A percentile compares a stretch with the other conserved stretches of the same genome.
Conservation (phyloP, 1,140 invertebrate species). For the Drosophila pandora region DNA sequence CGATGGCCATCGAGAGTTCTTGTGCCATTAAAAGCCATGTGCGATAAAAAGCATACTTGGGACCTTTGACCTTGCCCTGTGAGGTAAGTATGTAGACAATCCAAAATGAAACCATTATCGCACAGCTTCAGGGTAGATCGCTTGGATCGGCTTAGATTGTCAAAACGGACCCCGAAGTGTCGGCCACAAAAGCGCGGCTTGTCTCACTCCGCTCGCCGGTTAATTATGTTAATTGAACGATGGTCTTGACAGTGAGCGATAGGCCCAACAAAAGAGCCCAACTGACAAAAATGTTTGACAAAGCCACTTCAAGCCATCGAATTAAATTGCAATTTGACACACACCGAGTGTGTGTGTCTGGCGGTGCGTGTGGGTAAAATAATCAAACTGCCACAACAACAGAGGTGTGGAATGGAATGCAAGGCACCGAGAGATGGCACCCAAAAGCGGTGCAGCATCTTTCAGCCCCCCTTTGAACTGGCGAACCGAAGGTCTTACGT, state of each 20-base stretch:
- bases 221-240: constrained; percentile 81
- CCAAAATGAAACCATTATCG: constrained; percentile 47
- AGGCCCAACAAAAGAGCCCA: constrained; percentile 57
- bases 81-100: constrained; percentile 25
- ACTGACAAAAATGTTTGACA: constrained; percentile 63
- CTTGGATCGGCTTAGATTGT: constrained; percentile 17
- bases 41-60: background rate
- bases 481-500: constrained; percentile 71
- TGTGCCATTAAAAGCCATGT: background rate
- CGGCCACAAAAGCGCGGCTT: constrained; percentile 46
- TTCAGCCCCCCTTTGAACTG: constrained; percentile 19
- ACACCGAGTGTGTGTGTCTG: constrained; percentile 22
- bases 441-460: constrained; percentile 42
- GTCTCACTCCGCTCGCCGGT: constrained; percentile 71
- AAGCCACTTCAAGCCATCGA: constrained; percentile 62
- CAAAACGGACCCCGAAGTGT: constrained; percentile 49
- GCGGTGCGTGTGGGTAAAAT: constrained; percentile 29
- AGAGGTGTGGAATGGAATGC: constrained; percentile 63
- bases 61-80: constrained; percentile 36
- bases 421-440: constrained; percentile 27
- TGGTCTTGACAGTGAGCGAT: constrained; percentile 79
- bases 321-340: constrained; percentile 74
- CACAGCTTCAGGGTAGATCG: constrained; percentile 42
- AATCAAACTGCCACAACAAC: constrained; percentile 17
- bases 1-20: background rate